These are phyloP conservation scores for Corbicula japonica DNA, from an alignment of 2,888 invertebrate genomes.

Conservation along the genomic window DNA sequence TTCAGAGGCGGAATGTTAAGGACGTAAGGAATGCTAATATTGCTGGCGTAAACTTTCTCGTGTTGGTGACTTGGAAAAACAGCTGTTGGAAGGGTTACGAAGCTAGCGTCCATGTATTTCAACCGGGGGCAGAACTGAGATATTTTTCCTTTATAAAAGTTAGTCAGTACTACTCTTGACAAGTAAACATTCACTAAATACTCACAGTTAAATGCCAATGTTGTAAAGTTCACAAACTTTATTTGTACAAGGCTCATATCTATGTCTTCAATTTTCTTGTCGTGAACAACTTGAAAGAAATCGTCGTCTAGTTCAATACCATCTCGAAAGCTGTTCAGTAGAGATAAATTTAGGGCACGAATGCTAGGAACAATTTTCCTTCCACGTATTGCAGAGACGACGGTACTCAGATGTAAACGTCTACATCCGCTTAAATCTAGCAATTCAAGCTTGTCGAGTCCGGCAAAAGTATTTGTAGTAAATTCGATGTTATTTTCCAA, in stretches of 20 bases:
- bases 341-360: slow-evolving; percentile 4
- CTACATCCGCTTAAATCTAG: slow-evolving; percentile 15
- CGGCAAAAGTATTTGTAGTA: not conserved
- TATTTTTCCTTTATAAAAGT: not conserved
- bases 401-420: not conserved
- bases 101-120: slow-evolving; percentile 3
- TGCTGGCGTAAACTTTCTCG: not conserved
- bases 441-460: slow-evolving; percentile 10
- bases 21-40: not conserved
- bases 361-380: not conserved
- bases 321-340: not conserved
- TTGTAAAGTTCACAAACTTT: not conserved
- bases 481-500: not conserved
- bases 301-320: not conserved
- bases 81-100: not conserved
- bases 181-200: slow-evolving; percentile 1
- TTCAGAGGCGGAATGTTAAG: not conserved
- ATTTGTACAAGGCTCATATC: slow-evolving; percentile 12
- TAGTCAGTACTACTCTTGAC: not conserved
- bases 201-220: not conserved
- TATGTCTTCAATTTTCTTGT: not conserved
- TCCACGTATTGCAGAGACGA: not conserved
- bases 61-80: not conserved
- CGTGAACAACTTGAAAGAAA: not conserved
- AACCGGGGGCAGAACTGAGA: not conserved